Evolutionary conservation across 2,113 vertebrate genomes (phyloP).

Genomic region (Gallinago media): DNA sequence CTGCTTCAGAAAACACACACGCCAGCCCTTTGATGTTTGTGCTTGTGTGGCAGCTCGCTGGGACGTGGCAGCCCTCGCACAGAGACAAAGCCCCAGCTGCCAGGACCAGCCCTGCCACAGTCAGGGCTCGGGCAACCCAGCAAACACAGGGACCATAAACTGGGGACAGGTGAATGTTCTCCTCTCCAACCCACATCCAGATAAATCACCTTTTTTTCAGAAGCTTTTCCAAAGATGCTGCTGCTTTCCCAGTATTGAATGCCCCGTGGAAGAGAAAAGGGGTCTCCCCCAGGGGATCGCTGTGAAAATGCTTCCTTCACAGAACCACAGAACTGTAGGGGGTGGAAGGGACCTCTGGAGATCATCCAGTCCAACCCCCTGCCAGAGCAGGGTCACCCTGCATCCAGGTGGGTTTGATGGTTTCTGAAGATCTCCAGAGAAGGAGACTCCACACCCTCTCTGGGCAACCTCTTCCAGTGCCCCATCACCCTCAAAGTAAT

Average conservation of each 20-base stretch:
- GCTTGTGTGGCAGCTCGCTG: slow-evolving; percentile 39
- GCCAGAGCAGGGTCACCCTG: background rate
- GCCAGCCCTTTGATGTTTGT: slow-evolving; percentile 52
- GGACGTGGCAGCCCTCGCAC: background rate
- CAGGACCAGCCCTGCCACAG: background rate
- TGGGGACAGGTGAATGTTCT: background rate
- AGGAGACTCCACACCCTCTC: background rate
- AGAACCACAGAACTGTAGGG: background rate
- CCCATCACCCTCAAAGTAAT: background rate
- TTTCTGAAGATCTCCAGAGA: background rate
- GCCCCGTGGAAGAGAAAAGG: rapidly evolving
- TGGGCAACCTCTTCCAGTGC: background rate
- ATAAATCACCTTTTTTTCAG: background rate
- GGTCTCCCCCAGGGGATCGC: rapidly evolving
- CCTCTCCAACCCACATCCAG: background rate
- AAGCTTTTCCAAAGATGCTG: background rate
- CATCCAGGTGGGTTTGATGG: background rate
- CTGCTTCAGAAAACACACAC: slow-evolving; percentile 14
- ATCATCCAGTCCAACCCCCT: background rate
- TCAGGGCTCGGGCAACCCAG: background rate
- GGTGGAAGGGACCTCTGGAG: background rate
- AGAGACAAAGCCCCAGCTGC: background rate
- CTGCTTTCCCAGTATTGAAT: background rate
- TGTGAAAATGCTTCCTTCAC: background rate
- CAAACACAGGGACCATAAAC: background rate